Conservation (phyloP, 2,113 vertebrate genomes). For the Octodon degus region DNA sequence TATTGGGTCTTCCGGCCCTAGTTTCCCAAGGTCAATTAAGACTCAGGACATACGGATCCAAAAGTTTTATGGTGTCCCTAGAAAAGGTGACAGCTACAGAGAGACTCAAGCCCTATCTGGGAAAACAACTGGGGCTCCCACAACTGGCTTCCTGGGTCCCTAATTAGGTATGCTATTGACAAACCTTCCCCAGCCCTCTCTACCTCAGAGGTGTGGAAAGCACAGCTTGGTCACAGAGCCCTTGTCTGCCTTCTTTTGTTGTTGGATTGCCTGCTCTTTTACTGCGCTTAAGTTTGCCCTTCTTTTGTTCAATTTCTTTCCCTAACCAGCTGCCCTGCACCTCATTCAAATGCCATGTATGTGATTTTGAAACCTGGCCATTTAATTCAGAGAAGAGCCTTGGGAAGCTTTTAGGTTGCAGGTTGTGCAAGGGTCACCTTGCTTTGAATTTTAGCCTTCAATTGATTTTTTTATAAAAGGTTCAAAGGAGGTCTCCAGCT, state of each 20-base stretch:
- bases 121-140: background rate
- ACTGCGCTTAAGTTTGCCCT: slow-evolving; percentile 55
- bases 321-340: slow-evolving; percentile 65
- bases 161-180: background rate
- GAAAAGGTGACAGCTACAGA: background rate
- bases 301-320: slow-evolving; percentile 70
- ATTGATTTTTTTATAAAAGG: slow-evolving; percentile 66
- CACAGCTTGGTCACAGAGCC: background rate
- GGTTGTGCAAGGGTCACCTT: slow-evolving; percentile 62
- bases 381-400: slow-evolving; percentile 72
- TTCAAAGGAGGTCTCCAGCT: slow-evolving; percentile 49
- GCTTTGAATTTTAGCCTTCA: slow-evolving; percentile 71
- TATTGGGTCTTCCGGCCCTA: too few species aligned
- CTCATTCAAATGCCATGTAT: slow-evolving; percentile 72
- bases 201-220: background rate
- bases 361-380: slow-evolving; percentile 61
- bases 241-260: slow-evolving; percentile 59
- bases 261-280: slow-evolving; percentile 54
- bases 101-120: background rate
- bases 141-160: background rate
- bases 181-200: background rate
- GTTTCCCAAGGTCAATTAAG: too few species aligned
- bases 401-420: slow-evolving; percentile 66
- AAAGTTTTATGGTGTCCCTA: slow-evolving; percentile 29
- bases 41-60: background rate